phyloP scores from a whole-genome alignment of 2,888 invertebrate genomes.

The Drosophila macrospina region DNA sequence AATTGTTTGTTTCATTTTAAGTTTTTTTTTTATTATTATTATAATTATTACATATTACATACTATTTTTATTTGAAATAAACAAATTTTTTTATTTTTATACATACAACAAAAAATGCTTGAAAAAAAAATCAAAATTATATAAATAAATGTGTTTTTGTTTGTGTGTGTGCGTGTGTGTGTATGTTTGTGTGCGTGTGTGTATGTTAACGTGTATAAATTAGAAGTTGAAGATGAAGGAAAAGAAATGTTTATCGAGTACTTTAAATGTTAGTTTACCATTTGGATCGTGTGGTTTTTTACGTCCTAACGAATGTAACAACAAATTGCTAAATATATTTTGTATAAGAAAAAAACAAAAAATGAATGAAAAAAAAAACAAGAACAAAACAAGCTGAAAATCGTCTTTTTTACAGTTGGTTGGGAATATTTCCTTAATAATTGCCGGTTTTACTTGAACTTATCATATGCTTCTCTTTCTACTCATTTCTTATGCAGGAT shows the following conservation, averaged over 20 bases:
- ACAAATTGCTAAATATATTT: constrained; percentile 67
- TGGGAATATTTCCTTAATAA: neutral
- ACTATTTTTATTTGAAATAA: constrained; percentile 55
- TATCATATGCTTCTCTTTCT: neutral
- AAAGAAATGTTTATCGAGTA: constrained; percentile 23
- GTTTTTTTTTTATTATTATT: constrained; percentile 52
- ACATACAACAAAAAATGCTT: constrained; percentile 52
- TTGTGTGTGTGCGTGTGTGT: neutral
- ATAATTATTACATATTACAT: constrained; percentile 36
- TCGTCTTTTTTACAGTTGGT: constrained; percentile 21
- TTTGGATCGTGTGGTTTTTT: constrained; percentile 58
- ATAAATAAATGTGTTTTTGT: constrained; percentile 28
- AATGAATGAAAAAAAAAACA: neutral
- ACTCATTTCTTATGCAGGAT: constrained; percentile 64
- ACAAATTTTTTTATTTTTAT: constrained; percentile 73
- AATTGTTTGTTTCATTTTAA: constrained; percentile 63
- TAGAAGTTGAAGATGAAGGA: constrained; percentile 1
- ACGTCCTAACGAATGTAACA: constrained; percentile 60
- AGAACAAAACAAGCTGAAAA: constrained; percentile 8
- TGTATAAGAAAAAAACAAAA: constrained; percentile 59
- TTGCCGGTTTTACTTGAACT: neutral
- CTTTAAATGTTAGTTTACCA: constrained; percentile 52
- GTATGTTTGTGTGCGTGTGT: constrained; percentile 4
- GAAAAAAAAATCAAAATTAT: constrained; percentile 35
- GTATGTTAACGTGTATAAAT: constrained; percentile 36